These are phyloP conservation scores for Dromaius novaehollandiae DNA, from an alignment of 2,113 vertebrate genomes.

Conservation along the genomic window DNA sequence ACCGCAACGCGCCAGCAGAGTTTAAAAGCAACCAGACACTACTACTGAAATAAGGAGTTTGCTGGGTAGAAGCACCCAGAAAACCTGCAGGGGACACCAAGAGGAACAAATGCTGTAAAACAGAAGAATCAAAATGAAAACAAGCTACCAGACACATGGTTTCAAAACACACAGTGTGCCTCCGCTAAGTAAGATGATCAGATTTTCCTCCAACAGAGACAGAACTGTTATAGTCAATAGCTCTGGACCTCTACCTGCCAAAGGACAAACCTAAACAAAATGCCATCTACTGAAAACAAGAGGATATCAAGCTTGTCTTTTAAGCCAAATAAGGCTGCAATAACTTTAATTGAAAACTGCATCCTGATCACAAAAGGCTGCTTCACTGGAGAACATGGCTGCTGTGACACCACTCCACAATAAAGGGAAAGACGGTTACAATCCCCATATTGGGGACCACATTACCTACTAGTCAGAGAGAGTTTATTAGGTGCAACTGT, in stretches of 20 bases:
- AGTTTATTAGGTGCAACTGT: background rate
- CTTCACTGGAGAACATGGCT: background rate
- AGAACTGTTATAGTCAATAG: background rate
- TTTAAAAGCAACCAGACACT: background rate
- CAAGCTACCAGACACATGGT: background rate
- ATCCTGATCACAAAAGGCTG: background rate
- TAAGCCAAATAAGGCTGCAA: background rate
- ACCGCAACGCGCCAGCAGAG: background rate
- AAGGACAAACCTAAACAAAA: background rate
- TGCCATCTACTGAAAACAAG: background rate
- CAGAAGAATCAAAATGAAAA: background rate
- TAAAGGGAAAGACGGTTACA: background rate
- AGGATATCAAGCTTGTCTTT: background rate
- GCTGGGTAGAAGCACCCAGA: background rate
- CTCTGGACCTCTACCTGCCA: background rate
- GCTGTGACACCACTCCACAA: background rate
- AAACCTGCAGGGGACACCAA: background rate
- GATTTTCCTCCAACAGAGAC: background rate
- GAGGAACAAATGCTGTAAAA: background rate
- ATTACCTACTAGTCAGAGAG: background rate
- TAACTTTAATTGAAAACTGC: background rate
- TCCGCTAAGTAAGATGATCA: background rate
- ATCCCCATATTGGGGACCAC: background rate
- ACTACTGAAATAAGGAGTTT: background rate
- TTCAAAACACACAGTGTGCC: background rate